Evolutionary conservation across 2,113 vertebrate species (phyloP).

Genomic region (Nansenia antarctica): DNA sequence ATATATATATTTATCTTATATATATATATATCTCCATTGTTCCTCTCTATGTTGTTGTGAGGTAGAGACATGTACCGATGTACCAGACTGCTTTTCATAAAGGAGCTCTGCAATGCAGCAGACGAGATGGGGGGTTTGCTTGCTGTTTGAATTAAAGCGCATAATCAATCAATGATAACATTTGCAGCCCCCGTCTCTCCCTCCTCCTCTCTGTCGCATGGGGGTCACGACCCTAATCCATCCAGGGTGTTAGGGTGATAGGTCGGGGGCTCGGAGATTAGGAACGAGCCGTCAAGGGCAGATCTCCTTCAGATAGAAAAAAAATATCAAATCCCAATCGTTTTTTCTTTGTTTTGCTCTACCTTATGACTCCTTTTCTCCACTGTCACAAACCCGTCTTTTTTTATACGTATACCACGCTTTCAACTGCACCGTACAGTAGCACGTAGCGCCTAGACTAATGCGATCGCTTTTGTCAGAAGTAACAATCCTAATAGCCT

Average conservation of each 20-base stretch:
- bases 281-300: conserved; percentile 58
- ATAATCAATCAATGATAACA: conserved; percentile 73
- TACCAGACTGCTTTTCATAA: background rate
- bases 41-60: background rate
- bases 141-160: conserved; percentile 66
- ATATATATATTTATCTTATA: background rate
- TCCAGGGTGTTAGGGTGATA: conserved; percentile 65
- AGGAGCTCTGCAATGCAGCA: background rate
- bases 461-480: no score
- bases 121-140: conserved; percentile 43
- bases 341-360: conserved; percentile 1
- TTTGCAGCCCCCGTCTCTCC: conserved; percentile 59
- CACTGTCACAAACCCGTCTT: background rate
- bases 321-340: background rate
- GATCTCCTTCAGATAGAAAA: conserved; percentile 32
- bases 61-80: background rate
- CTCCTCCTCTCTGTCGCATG: conserved; percentile 33
- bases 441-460: no score
- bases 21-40: background rate
- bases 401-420: no score
- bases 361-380: background rate
- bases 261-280: conserved; percentile 45
- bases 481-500: no score
- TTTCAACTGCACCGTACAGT: no score
- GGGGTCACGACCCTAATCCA: conserved; percentile 72